Percentiles rank a stretch among this genome's conserved stretches.
Evolutionary conservation across 2,888 invertebrate genomes (phyloP).

Genomic region (Notodonta ziczac): DNA sequence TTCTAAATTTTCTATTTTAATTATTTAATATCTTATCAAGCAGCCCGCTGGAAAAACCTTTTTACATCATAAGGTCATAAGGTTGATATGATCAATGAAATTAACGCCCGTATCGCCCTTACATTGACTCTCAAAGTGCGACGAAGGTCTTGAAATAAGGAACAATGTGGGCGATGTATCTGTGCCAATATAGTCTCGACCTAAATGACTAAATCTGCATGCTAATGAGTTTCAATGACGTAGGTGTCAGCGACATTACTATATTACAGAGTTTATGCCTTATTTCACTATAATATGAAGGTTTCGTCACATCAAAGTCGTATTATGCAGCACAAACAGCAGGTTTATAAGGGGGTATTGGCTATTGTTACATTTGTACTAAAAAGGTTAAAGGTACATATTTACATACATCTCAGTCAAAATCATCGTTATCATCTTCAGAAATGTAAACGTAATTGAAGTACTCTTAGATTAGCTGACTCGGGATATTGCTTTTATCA

Average conservation of each 20-base stretch:
- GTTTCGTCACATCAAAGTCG: background rate
- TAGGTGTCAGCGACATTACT: constrained; percentile 26
- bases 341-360: no score
- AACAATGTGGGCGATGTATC: constrained; percentile 55
- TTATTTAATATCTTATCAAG: no score
- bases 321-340: background rate
- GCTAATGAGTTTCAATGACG: constrained; percentile 44
- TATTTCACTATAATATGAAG: constrained; percentile 7
- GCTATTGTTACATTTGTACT: no score
- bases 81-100: background rate
- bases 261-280: constrained; percentile 27
- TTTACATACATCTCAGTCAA: no score
- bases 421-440: no score
- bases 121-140: constrained; percentile 20
- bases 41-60: no score
- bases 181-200: constrained; percentile 56
- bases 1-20: no score
- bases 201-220: constrained; percentile 64
- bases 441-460: no score
- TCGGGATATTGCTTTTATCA: no score
- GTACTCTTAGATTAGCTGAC: no score
- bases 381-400: no score
- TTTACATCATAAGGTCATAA: background rate
- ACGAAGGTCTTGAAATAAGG: constrained; percentile 55
- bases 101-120: constrained; percentile 9